Evolutionary conservation across 2,797 vertebrate species (phyloP), one percentile per base, ranked within the genome.

Genomic region (Columba guinea): DNA sequence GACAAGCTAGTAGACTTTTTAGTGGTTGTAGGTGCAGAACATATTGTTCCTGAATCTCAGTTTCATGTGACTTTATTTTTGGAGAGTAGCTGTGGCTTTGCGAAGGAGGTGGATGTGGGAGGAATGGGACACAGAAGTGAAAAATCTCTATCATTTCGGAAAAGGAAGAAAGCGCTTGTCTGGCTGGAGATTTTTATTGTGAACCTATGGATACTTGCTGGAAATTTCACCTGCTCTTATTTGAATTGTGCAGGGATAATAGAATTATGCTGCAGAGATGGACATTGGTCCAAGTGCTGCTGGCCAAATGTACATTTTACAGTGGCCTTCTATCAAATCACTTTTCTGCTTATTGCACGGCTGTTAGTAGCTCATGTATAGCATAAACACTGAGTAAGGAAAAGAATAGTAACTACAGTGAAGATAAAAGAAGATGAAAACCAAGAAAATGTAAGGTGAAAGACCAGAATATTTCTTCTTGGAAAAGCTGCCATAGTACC

Each of bases 381-480:
- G 32, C 52, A 67, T 51, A 76, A 90, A 49, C 32, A 80, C 3
- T 1, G 69, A 73, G 34, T 20, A 44, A 56, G 34, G 77, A 63
- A 49, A 82, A 79, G 39, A 73, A 44, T 3, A 62, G 49, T 78
- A 87, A 55, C 44, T 84, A 21, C 7, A 67, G 14, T 13, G 44
- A 81, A 68, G 22, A 14, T 49, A 65, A 71, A 37, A 67, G 49
- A 32, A 32, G 9, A 68, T 49, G 11, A 74, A 59, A 79, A 90
- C 60, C 39, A 85, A 68, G 74, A 92, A 93, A 94, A 90, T 13
- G 11, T 56, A 69, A 84, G 56, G 77, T 94, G 71, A 92, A 90
- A 93, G 70, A 90, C 53, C 41, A 80, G 34, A 84, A 62, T 93
- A 87, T 82, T 90, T 91, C 51, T 89, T 28, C 88, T 96, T 84